Evolutionary conservation across 2,888 invertebrate species (phyloP), one percentile per base, ranked within the genome.

Genomic region (Drosophila tripunctata): DNA sequence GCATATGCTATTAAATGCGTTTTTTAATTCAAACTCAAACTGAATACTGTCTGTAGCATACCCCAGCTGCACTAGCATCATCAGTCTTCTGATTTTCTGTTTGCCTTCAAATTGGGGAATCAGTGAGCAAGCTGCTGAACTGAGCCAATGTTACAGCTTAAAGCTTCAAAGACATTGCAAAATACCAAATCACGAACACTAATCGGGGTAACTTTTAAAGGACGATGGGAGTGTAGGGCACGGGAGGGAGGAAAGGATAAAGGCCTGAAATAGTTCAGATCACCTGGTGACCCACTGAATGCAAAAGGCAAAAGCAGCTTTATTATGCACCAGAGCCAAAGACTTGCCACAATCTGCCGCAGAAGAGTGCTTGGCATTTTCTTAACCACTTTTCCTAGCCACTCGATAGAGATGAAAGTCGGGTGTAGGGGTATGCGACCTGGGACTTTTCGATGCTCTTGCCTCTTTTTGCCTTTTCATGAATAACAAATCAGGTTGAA

Each of bases 401-500:
- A 35, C 69, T 65, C 52, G 61, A 54, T 12, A 72, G 24, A 24
- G 15, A 40, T 21, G 50, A 51, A 33, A 27, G 31, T 45, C 22
- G 41, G 10, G 48, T n/a, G 24, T 4, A 38, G 36, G 24, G 10
- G 30, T 10, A 15, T 8, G 41, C 48, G 33, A 33, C 8, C 19
- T 24, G 31, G 44, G 19, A 27, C 57, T 58, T 65, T 50, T 35
- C 44, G 56, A 47, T 55, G 71, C 75, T 51, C 52, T 67, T 52
- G 54, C 78, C 38, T 22, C 27, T 47, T 33, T 58, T 64, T 52
- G 73, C 67, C 67, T 75, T 82, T 82, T 82, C 81, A 82, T 82
- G 85, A 82, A 85, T 85, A 85, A 73, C 85, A 85, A 82, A 82
- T 82, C 82, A 82, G 79, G 83, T 79, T 78, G 70, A 85, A 85